Conservation (phyloP, 2,113 vertebrate genomes). For the Sula dactylatra region DNA sequence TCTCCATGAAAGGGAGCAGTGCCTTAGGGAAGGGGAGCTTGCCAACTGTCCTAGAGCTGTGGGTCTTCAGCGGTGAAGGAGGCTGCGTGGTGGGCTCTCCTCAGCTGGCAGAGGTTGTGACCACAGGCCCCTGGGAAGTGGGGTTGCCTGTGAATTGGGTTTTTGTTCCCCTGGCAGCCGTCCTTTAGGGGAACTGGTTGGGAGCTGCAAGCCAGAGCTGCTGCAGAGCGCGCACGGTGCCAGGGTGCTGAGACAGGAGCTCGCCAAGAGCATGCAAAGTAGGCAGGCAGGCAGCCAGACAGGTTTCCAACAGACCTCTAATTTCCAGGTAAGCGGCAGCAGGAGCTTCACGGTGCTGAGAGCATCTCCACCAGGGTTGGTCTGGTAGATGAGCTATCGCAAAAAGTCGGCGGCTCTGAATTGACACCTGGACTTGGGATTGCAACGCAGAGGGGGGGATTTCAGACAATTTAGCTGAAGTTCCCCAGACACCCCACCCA, state of each 20-base stretch:
- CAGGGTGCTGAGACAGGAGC: neutral
- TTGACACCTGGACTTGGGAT: neutral
- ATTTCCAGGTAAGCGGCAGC: neutral
- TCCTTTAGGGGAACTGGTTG: neutral
- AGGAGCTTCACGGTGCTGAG: accelerated
- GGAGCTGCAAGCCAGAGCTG: neutral
- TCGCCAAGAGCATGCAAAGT: accelerated
- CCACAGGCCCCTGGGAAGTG: neutral
- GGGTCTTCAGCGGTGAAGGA: neutral
- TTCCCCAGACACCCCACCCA: neutral
- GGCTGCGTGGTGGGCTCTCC: neutral
- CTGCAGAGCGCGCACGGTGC: neutral
- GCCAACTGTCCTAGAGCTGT: neutral
- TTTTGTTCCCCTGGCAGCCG: neutral
- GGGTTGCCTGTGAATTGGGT: neutral
- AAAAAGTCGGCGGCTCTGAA: neutral
- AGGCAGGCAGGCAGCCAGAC: neutral
- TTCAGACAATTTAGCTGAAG: neutral
- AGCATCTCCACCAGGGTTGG: neutral
- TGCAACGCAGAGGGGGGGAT: accelerated
- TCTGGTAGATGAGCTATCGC: too few relatives aligned
- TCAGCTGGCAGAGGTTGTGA: neutral
- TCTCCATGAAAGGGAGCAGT: neutral
- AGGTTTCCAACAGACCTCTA: neutral
- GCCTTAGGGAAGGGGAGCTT: neutral